Evolutionary conservation across 2,113 vertebrate species (phyloP), one percentile per base, ranked within the genome.

Genomic region (Lichenostomus cassidix): DNA sequence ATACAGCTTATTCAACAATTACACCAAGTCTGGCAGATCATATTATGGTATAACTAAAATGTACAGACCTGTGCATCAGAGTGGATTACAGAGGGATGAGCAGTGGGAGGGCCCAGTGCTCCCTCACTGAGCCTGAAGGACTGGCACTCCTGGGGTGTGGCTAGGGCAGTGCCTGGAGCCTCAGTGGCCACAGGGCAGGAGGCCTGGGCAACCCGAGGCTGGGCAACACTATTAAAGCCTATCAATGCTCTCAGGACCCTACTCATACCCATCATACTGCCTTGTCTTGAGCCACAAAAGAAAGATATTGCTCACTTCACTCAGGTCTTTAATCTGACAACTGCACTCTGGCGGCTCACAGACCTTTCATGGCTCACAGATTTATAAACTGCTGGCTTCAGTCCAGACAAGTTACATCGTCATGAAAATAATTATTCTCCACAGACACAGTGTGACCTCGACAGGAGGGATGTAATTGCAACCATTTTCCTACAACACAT

Each of bases 121-220:
- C 46, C 9, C 37, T 41, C 39, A 23, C 25, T 53, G 8, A 47
- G 49, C 33, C 64, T 79, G 58, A 65, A 88, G 35, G 83, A 53
- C 8, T 37, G 46, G 15, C 5, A 37, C 17, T 44, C 10, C 68
- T 47, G 23, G 47, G 52, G 7, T 5, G 46, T 4, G 71, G 60
- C 41, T 70, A 2, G 3, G n/a, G 21, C 60, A 89, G 10, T 31
- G 42, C 67, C n/a, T 58, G 76, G 18, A 85, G 65, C 6, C 35
- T 20, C 63, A 41, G 6, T 16, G 14, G 28, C 42, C 65, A 76
- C 47, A 5, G 37, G 33, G 33, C 46, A 81, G 52, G 62, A 56
- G 46, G 10, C 9, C 49, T 47, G 41, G 41, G 56, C 42, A 46
- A 73, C 20, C 3, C 0, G 0, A 56, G 41, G 20, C 52, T 49